Conservation (phyloP, 2,888 invertebrate species). For the Unio delphinus region DNA sequence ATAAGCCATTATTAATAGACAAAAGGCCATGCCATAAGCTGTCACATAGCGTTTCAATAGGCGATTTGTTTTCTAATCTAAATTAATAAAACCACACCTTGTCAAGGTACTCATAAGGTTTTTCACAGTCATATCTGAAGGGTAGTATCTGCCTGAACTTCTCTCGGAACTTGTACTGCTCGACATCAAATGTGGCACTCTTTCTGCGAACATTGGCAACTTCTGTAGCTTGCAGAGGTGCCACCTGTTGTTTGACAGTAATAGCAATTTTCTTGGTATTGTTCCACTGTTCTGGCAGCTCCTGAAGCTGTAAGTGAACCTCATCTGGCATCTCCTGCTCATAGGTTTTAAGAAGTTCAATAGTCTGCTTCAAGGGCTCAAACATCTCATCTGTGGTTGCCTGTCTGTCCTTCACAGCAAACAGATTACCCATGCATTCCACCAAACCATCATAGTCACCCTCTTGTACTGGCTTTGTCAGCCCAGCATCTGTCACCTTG, state of each 20-base stretch:
- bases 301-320: constrained; percentile 90
- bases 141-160: constrained; percentile 79
- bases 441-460: constrained; percentile 92
- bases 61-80: too few species aligned
- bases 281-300: constrained; percentile 96
- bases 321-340: constrained; percentile 98
- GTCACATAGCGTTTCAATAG: too few species aligned
- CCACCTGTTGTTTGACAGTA: constrained; percentile 93
- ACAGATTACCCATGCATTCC: constrained; percentile 92
- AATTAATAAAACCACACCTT: constrained; percentile 32
- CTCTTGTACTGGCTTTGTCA: constrained; percentile 84
- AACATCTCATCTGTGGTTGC: constrained; percentile 94
- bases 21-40: too few species aligned
- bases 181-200: constrained; percentile 86
- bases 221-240: constrained; percentile 94
- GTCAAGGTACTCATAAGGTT: constrained; percentile 68
- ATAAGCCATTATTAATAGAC: too few species aligned
- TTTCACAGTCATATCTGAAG: constrained; percentile 68
- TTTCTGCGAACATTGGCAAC: constrained; percentile 91
- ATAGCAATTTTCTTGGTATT: constrained; percentile 93
- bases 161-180: constrained; percentile 88
- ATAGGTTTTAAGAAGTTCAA: constrained; percentile 92
- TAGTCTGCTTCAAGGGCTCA: constrained; percentile 92
- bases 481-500: constrained; percentile 89
- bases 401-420: constrained; percentile 93